Evolutionary conservation across 2,113 vertebrate genomes (phyloP).

Genomic region (human): GRCh38 chr5:37848501-37849000

Average conservation of each 20-base stretch:
- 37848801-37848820: background rate
- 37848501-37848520: background rate
- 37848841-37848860: background rate
- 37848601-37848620: background rate
- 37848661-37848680: background rate
- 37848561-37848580: background rate
- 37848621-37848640: background rate
- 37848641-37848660: background rate
- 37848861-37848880: background rate
- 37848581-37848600: background rate
- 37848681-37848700: background rate
- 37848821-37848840: background rate
- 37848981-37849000: background rate
- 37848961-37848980: background rate
- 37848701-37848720: background rate
- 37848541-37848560: background rate
- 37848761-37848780: no score
- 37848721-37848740: background rate
- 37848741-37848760: background rate
- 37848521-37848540: background rate
- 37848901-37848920: background rate
- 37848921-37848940: conserved; percentile 42
- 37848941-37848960: background rate
- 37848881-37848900: background rate
- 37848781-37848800: background rate